Evolutionary conservation across 2,888 invertebrate genomes (phyloP).

Genomic region (Physocephala rufipes): DNA sequence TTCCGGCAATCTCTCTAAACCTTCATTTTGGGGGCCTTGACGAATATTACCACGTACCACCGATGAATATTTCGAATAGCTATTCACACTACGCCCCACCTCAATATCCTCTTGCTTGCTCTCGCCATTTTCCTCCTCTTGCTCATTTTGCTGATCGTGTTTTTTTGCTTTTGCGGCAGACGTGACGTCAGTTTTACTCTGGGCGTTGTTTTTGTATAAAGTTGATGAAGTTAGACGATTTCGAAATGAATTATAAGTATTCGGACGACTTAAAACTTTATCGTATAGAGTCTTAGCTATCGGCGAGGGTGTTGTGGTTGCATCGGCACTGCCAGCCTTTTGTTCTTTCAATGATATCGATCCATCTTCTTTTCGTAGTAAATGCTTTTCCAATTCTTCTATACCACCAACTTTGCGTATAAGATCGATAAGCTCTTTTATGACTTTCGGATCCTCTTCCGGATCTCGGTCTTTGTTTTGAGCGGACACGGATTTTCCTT

Average conservation of each 20-base stretch:
- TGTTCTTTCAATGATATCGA: conserved; percentile 66
- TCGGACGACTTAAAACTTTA: conserved; percentile 71
- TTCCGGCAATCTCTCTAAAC: conserved; percentile 64
- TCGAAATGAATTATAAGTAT: conserved; percentile 56
- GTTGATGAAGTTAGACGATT: conserved; percentile 57
- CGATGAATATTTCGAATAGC: conserved; percentile 68
- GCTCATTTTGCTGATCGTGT: conserved; percentile 34
- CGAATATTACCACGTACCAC: conserved; percentile 71
- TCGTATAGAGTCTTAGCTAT: conserved; percentile 82
- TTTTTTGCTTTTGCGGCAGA: neutral
- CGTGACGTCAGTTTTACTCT: conserved; percentile 38
- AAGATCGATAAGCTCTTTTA: conserved; percentile 83
- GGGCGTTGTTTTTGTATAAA: conserved; percentile 46
- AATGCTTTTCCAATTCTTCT: conserved; percentile 84
- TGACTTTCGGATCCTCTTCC: conserved; percentile 69
- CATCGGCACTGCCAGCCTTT: conserved; percentile 50
- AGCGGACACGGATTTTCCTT: conserved; percentile 27
- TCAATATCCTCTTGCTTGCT: conserved; percentile 31
- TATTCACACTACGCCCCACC: conserved; percentile 46
- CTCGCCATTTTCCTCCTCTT: conserved; percentile 38
- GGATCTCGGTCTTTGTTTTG: conserved; percentile 51
- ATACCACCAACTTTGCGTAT: conserved; percentile 90
- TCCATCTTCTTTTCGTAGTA: conserved; percentile 70
- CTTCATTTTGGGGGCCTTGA: conserved; percentile 70
- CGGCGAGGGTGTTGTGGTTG: conserved; percentile 69